These are phyloP conservation scores for Stercorarius parasiticus DNA, from an alignment of 2,113 vertebrate species.

Conservation along the genomic window DNA sequence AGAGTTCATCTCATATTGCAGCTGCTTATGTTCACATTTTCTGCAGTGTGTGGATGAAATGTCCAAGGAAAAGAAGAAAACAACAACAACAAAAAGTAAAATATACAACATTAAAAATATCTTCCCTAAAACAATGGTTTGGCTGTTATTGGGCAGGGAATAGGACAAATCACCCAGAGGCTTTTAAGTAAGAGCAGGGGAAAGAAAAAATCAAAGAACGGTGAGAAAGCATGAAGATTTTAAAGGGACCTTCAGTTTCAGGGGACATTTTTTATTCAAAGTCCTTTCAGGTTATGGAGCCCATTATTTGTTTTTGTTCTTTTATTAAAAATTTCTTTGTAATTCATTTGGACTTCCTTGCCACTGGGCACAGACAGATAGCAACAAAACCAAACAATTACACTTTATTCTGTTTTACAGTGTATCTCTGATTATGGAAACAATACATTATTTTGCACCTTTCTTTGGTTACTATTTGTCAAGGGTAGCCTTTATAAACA, in stretches of 20 bases:
- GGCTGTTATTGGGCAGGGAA: conserved; percentile 55
- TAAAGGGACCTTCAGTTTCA: conserved; percentile 44
- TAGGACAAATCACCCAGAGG: conserved; percentile 60
- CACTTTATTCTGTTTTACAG: conserved; percentile 63
- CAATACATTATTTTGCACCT: conserved; percentile 75
- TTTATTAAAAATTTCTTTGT: conserved; percentile 73
- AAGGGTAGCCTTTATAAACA: conserved; percentile 65
- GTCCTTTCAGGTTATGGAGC: conserved; percentile 50
- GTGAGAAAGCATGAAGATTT: background rate
- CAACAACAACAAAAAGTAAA: conserved; percentile 6
- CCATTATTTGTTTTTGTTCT: conserved; percentile 10
- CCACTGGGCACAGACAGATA: conserved; percentile 66
- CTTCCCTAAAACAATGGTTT: conserved; percentile 40
- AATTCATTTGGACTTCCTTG: conserved; percentile 62
- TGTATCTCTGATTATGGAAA: conserved; percentile 65
- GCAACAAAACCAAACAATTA: conserved; percentile 59
- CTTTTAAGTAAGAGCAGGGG: conserved; percentile 45
- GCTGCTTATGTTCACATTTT: conserved; percentile 65
- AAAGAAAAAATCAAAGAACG: background rate
- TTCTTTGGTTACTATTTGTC: conserved; percentile 62
- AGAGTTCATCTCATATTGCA: conserved; percentile 72
- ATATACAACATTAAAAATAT: conserved; percentile 59
- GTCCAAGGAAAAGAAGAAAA: conserved; percentile 38
- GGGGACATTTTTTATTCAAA: conserved; percentile 57
- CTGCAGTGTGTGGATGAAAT: conserved; percentile 27